Percentiles rank a stretch among this genome's conserved stretches.
Evolutionary conservation across 2,113 vertebrate genomes (phyloP).

Genomic region (Microcebus murinus): DNA sequence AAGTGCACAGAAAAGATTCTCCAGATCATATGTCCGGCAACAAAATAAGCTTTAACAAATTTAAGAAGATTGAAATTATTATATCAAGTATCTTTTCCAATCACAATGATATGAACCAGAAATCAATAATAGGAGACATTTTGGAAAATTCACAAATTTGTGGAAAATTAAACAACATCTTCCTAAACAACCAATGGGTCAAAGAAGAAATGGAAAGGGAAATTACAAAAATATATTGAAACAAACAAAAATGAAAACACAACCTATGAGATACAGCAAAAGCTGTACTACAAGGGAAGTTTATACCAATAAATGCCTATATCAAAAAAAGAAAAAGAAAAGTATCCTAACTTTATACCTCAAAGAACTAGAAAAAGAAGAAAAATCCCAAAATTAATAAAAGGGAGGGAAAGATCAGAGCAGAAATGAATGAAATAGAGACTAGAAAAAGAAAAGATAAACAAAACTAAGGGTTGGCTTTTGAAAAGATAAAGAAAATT

Average conservation of each 20-base stretch:
- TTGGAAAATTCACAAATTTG: neutral
- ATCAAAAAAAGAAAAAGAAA: neutral
- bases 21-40: neutral
- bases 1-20: neutral
- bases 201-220: neutral
- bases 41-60: neutral
- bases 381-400: neutral
- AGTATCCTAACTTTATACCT: neutral
- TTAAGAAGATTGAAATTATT: neutral
- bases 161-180: neutral
- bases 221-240: neutral
- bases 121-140: neutral
- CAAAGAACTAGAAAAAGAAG: neutral
- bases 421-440: neutral
- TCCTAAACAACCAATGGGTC: neutral
- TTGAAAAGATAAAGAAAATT: neutral
- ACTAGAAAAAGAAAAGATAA: neutral
- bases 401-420: neutral
- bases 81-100: neutral
- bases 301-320: neutral
- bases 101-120: neutral
- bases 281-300: neutral
- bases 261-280: neutral
- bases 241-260: neutral
- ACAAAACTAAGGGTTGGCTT: neutral